Evolutionary conservation across 2,113 vertebrate species (phyloP).

Genomic region (Heliornis fulica): DNA sequence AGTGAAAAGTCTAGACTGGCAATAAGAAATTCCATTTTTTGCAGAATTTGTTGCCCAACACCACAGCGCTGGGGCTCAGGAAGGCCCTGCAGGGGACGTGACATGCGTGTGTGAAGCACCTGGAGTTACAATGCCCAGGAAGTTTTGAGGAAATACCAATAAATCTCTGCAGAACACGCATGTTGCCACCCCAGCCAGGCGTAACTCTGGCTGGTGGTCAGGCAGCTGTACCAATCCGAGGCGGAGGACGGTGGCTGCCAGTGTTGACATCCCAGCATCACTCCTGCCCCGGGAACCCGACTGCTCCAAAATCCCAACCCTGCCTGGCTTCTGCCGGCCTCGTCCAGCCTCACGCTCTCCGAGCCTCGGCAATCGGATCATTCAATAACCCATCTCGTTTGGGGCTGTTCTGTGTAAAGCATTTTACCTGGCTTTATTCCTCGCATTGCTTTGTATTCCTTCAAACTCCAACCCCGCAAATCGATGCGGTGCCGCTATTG

Average conservation of each 20-base stretch:
- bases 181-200: background rate
- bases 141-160: background rate
- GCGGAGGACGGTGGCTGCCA: accelerated
- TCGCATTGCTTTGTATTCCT: slow-evolving; percentile 64
- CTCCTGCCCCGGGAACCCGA: accelerated
- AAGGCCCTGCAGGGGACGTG: background rate
- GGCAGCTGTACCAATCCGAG: background rate
- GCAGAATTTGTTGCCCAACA: background rate
- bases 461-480: slow-evolving; percentile 64
- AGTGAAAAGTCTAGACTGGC: background rate
- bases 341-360: background rate
- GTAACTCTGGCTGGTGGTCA: background rate
- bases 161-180: accelerated
- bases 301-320: background rate
- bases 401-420: background rate
- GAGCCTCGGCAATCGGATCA: slow-evolving; percentile 27
- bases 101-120: accelerated
- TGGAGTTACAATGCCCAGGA: accelerated
- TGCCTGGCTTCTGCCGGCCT: accelerated
- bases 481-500: slow-evolving; percentile 73
- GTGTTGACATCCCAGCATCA: accelerated
- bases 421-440: slow-evolving; percentile 47
- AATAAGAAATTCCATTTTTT: background rate
- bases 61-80: too few species aligned
- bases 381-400: slow-evolving; percentile 21